Evolutionary conservation across 2,888 invertebrate species (phyloP).

Genomic region (Volucella inflata): DNA sequence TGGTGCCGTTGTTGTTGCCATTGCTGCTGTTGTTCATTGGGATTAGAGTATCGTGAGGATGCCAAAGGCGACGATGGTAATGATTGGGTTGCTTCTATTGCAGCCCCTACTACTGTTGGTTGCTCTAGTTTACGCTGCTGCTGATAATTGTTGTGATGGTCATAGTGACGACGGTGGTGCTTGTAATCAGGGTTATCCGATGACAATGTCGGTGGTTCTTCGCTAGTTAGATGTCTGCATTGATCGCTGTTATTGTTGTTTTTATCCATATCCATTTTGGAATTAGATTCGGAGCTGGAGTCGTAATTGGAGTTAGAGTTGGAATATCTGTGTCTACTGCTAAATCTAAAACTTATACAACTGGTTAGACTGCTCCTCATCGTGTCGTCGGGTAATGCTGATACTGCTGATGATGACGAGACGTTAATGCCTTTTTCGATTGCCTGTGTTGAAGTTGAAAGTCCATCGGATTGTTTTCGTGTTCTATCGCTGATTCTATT

Average conservation of each 20-base stretch:
- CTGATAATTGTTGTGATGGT: conserved; percentile 74
- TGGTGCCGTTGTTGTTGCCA: conserved; percentile 22
- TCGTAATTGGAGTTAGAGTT: conserved; percentile 21
- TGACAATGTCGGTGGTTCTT: conserved; percentile 68
- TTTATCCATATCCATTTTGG: conserved; percentile 46
- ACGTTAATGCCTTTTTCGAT: conserved; percentile 21
- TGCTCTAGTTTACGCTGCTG: conserved; percentile 66
- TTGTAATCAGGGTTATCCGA: conserved; percentile 65
- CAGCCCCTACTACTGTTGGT: conserved; percentile 32
- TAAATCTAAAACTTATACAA: conserved; percentile 72
- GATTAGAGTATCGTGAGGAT: conserved; percentile 66
- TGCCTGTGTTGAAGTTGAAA: conserved; percentile 24
- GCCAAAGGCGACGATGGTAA: conserved; percentile 63
- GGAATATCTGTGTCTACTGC: conserved; percentile 65
- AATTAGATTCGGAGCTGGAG: conserved; percentile 43
- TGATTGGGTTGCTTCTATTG: conserved; percentile 54
- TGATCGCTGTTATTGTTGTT: conserved; percentile 57
- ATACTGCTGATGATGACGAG: conserved; percentile 19
- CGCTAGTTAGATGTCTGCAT: conserved; percentile 68
- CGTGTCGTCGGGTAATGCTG: conserved; percentile 40
- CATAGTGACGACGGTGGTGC: conserved; percentile 75
- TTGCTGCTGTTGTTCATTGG: conserved; percentile 54
- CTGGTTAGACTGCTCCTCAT: conserved; percentile 63
- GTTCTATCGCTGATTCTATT: conserved; percentile 68
- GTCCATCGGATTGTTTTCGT: conserved; percentile 57